These are phyloP conservation scores for Psittacara wagleri DNA, from an alignment of 2,113 vertebrate species.

Conservation along the genomic window DNA sequence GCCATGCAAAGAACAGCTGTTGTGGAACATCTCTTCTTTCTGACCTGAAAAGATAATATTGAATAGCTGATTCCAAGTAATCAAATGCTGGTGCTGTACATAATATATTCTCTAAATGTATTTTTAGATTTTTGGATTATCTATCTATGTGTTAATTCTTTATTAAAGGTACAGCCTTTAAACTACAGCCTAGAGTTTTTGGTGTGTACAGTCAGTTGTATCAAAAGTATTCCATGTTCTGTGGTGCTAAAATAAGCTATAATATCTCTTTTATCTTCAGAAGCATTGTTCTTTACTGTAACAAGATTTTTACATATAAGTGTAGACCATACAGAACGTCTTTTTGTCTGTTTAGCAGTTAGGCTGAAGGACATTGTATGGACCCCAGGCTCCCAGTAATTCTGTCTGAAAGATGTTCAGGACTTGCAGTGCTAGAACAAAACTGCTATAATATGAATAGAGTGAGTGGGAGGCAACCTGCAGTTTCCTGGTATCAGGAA, in stretches of 20 bases:
- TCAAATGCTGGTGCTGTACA: not conserved
- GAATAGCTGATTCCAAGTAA: not conserved
- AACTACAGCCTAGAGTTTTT: not conserved
- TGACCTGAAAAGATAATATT: not conserved
- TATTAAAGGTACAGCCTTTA: not conserved
- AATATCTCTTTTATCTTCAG: not conserved
- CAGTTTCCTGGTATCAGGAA: not conserved
- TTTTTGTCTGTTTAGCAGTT: not conserved
- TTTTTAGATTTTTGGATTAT: slow-evolving; percentile 16
- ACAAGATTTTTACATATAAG: not conserved
- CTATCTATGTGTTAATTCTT: not conserved
- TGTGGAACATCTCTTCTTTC: not conserved
- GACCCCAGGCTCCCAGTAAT: not conserved
- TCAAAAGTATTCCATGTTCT: not conserved
- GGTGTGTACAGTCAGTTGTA: not conserved
- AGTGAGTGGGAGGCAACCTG: not conserved
- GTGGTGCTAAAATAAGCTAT: not conserved
- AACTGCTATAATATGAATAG: not conserved
- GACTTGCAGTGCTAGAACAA: not conserved
- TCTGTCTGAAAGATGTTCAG: not conserved
- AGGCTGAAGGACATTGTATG: not conserved
- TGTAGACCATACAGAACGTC: accelerated
- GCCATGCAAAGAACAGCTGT: slow-evolving; percentile 3
- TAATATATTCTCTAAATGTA: not conserved
- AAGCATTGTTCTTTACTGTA: not conserved